Evolutionary conservation across 2,888 invertebrate genomes (phyloP).

Genomic region (Erynnis tages): DNA sequence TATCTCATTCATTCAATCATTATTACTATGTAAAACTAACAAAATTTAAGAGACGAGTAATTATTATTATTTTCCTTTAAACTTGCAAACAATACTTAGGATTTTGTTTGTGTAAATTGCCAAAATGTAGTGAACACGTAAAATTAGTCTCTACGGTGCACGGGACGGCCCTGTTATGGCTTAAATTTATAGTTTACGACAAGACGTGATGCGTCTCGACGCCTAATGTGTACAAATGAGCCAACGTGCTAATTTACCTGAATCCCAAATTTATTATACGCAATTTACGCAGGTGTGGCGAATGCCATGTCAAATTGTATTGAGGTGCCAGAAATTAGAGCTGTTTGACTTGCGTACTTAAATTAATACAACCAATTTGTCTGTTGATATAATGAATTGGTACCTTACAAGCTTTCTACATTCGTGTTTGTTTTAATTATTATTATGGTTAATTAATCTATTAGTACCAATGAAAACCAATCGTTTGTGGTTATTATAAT

Average conservation of each 20-base stretch:
- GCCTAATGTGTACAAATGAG: slow-evolving; percentile 22
- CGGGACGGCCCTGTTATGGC: slow-evolving; percentile 2
- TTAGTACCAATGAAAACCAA: no score
- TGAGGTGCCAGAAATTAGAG: slow-evolving; percentile 1
- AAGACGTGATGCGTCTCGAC: slow-evolving; percentile 13
- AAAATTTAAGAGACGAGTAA: no score
- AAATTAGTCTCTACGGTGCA: slow-evolving; percentile 5
- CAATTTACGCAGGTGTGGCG: slow-evolving; percentile 24
- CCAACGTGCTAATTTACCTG: slow-evolving; percentile 16
- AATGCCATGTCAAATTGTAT: slow-evolving; percentile 18
- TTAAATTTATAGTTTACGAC: slow-evolving; percentile 19
- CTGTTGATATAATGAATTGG: background rate
- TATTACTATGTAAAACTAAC: no score
- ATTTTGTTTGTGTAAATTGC: no score
- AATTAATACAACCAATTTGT: background rate
- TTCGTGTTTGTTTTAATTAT: no score
- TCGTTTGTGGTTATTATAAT: no score
- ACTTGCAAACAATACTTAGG: no score
- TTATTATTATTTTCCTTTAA: no score
- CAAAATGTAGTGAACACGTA: background rate
- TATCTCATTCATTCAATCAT: no score
- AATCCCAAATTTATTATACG: slow-evolving; percentile 26
- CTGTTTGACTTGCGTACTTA: background rate
- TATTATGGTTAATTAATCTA: no score
- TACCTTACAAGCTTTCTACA: no score